Conservation (phyloP, 1,140 invertebrate species). For the Drosophila orosa region DNA sequence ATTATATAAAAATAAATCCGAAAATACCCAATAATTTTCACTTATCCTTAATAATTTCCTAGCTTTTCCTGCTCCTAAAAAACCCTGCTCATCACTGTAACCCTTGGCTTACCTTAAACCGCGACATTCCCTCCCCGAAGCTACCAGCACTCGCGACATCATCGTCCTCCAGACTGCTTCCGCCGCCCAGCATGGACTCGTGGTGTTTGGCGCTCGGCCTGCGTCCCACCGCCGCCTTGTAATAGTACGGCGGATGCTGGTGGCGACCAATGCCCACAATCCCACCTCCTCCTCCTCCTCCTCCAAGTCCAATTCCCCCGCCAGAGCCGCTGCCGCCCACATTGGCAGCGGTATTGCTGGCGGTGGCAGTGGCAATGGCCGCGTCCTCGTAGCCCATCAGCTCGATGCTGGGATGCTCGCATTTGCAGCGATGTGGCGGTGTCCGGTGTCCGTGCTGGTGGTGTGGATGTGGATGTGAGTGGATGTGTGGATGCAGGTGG, state of each 20-base stretch:
- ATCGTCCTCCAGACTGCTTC: conserved; percentile 68
- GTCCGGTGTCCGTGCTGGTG: conserved; percentile 66
- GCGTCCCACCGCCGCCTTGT: conserved; percentile 54
- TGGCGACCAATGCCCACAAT: conserved; percentile 45
- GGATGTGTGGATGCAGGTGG: conserved; percentile 36
- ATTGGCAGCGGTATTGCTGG: conserved; percentile 49
- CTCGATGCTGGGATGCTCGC: conserved; percentile 74
- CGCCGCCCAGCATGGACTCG: conserved; percentile 72
- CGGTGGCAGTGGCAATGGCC: conserved; percentile 44
- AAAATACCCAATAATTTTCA: not conserved
- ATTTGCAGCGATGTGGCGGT: conserved; percentile 75
- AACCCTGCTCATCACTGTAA: conserved; percentile 2
- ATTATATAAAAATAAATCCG: not conserved
- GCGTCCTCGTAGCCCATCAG: conserved; percentile 69
- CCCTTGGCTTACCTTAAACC: conserved; percentile 67
- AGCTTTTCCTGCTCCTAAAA: not conserved
- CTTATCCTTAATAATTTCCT: not conserved
- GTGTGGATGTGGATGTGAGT: conserved; percentile 45
- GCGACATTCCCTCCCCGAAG: conserved; percentile 60
- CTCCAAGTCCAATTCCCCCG: conserved; percentile 13
- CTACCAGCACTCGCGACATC: conserved; percentile 68
- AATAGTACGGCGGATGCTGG: conserved; percentile 76
- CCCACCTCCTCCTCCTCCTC: conserved; percentile 10
- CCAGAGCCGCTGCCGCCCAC: conserved; percentile 25
- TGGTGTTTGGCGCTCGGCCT: conserved; percentile 64